Base-by-base conservation (phyloP, 1,140 invertebrate genomes). In the Archivesica marissinica region DNA sequence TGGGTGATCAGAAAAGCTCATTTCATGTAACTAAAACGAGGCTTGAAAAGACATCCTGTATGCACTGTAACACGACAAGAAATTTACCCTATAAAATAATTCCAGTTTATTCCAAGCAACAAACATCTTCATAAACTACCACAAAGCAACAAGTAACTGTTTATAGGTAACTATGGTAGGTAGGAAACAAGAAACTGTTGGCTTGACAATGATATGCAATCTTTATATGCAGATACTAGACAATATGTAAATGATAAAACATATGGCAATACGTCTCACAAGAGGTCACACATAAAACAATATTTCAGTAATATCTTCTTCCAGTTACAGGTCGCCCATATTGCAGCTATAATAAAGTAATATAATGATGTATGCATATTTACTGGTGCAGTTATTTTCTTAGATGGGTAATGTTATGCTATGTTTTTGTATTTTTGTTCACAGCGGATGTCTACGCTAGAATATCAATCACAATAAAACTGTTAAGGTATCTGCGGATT, bases 101-200 rank as follows among this genome's bases (percentile, higher is more conserved):
- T 72, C 68, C 41, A 33, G 41, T 72, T 50, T 72, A 72, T 47
- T 72, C 68, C 68, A 72, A 72, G 68, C 68, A 72, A 72, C 68
- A 33, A 72, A 72, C 68, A 72, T 72, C 30, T 2, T 72, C 28
- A n/a, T n/a, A n/a, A n/a, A n/a, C n/a, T n/a, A n/a, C n/a, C n/a
- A n/a, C n/a, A n/a, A n/a, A n/a, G n/a, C n/a, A n/a, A n/a, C n/a
- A n/a, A n/a, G n/a, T n/a, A n/a, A n/a, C n/a, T n/a, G n/a, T n/a
- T n/a, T n/a, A n/a, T n/a, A n/a, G n/a, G n/a, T n/a, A n/a, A n/a
- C n/a, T n/a, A n/a, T n/a, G n/a, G n/a, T n/a, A n/a, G n/a, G n/a
- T n/a, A n/a, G n/a, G n/a, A n/a, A n/a, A n/a, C n/a, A n/a, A n/a
- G 20, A 1, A 64, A 35, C 20, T 64, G 38, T 1, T 59, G 25